Evolutionary conservation across 2,113 vertebrate species (phyloP), one percentile per base, ranked within the genome.

Genomic region (Dascyllus trimaculatus): DNA sequence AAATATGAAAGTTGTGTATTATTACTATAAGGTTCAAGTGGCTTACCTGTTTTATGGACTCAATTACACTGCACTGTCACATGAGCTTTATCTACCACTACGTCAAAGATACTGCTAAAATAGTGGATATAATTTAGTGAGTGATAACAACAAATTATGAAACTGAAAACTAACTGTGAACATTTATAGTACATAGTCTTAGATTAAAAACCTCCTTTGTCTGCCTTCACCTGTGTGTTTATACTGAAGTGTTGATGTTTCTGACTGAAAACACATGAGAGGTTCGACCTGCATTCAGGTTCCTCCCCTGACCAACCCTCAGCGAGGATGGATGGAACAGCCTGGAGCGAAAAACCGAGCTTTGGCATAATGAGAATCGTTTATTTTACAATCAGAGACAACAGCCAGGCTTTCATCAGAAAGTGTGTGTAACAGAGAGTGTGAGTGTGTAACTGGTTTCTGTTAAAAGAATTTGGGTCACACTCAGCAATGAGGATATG

Each of bases 361-460:
- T 63, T 76, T 38, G 49, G 11, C 35, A 48, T 84, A 66, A 70
- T 62, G 53, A 70, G 32, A 60, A 14, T 40, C 5, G 62, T 67
- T 82, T 62, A 35, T 72, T 63, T 68, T n/a, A 43, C 0, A 18
- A 59, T 68, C 26, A 48, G 48, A 38, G 25, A 64, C 25, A 35
- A 25, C 8, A 13, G 48, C 11, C 8, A 10, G 53, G 38, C 68
- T 64, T 63, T 43, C 19, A 71, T 15, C 26, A 51, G 71, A 21
- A 54, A 40, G 32, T 64, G 43, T 25, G 29, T 52, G 45, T 52
- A 29, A 57, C n/a, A 48, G 53, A 57, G 5, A 45, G 46, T 24
- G 21, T 53, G 18, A 66, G 61, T 40, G n/a, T 9, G 35, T 17
- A 10, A 35, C 18, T 58, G 58, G 46, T 46, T 66, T 51, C 22